A percentile compares a stretch with the other conserved stretches of the same genome.
phyloP scores from a whole-genome alignment of 2,797 vertebrate genomes.

The Microhierax caerulescens region DNA sequence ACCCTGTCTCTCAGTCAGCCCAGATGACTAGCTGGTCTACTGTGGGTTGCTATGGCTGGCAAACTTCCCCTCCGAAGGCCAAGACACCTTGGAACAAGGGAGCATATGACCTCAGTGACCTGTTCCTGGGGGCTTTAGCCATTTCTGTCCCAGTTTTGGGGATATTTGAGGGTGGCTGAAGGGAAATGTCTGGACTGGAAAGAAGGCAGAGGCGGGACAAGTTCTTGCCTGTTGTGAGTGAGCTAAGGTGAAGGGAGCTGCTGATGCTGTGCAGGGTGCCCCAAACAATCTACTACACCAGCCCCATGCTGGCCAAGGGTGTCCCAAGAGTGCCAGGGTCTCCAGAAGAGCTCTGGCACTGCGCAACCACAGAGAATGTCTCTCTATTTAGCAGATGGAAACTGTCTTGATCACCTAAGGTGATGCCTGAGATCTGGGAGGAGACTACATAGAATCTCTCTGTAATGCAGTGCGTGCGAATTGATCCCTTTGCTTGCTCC shows the following conservation, averaged over 20 bases:
- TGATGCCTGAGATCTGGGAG: neutral
- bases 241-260: neutral
- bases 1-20: neutral
- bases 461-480: neutral
- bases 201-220: neutral
- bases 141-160: neutral
- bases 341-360: neutral
- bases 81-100: neutral
- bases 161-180: neutral
- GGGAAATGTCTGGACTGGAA: neutral
- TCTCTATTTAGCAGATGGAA: neutral
- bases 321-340: neutral
- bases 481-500: neutral
- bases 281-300: neutral
- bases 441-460: neutral
- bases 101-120: neutral
- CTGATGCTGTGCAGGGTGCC: neutral
- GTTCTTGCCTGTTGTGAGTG: neutral
- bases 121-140: neutral
- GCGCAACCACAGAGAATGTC: neutral
- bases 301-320: neutral
- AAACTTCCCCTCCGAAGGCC: neutral
- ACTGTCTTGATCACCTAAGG: neutral
- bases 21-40: neutral
- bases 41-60: neutral